These are phyloP conservation scores for Diarsia rubi DNA, from an alignment of 2,888 invertebrate species.

Conservation along the genomic window DNA sequence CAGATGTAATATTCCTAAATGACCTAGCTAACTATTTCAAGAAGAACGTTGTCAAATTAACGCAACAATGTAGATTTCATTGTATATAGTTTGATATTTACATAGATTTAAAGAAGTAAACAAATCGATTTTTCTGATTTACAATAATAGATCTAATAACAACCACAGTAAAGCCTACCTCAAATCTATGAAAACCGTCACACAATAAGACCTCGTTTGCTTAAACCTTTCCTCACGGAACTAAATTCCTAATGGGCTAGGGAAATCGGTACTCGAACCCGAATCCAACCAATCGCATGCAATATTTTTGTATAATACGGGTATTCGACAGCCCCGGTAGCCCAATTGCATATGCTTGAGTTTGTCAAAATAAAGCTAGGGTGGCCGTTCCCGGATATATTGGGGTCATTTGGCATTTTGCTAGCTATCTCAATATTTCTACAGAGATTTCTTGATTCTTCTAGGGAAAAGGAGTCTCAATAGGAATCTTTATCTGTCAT, in stretches of 20 bases:
- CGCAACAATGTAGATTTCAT: background rate
- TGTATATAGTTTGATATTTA: background rate
- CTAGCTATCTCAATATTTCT: constrained; percentile 12
- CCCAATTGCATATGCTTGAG: constrained; percentile 52
- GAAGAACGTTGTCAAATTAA: background rate
- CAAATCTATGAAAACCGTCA: constrained; percentile 37
- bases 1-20: constrained; percentile 4
- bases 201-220: constrained; percentile 28
- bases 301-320: constrained; percentile 50
- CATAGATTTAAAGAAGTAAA: background rate
- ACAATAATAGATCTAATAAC: background rate
- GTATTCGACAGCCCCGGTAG: constrained; percentile 8
- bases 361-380: constrained; percentile 37
- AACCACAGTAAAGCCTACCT: constrained; percentile 19
- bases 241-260: constrained; percentile 47
- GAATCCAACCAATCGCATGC: constrained; percentile 50
- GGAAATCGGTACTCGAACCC: constrained; percentile 47
- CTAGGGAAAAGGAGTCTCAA: no score
- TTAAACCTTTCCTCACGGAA: constrained; percentile 16
- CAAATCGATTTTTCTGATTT: background rate
- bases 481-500: background rate
- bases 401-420: constrained; percentile 20
- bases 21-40: background rate
- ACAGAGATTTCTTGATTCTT: background rate
- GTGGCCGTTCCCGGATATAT: constrained; percentile 12